Percentiles rank a stretch among this genome's conserved stretches.
These are phyloP conservation scores for Macrostomum lignano DNA, from an alignment of 1,140 invertebrate genomes.

Conservation along the genomic window DNA sequence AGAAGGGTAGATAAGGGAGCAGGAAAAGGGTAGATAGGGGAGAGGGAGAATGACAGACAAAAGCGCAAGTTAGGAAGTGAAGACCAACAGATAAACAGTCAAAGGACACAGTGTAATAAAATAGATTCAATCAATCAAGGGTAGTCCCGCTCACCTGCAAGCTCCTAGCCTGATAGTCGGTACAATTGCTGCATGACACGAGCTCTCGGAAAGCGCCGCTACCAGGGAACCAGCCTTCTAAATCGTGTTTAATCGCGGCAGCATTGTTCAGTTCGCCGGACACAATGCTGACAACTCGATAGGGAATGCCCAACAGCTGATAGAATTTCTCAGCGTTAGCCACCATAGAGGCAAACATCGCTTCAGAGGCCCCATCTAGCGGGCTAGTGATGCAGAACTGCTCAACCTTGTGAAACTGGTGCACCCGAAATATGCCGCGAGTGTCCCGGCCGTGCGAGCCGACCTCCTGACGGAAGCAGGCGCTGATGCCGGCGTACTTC, in stretches of 20 bases:
- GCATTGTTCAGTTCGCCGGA: constrained; percentile 67
- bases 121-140: too few species aligned
- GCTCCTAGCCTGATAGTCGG: constrained; percentile 69
- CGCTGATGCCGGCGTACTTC: constrained; percentile 71
- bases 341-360: constrained; percentile 98
- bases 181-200: constrained; percentile 92
- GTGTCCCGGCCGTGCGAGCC: constrained; percentile 94
- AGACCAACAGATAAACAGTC: too few species aligned
- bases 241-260: constrained; percentile 82
- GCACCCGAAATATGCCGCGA: constrained; percentile 88
- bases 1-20: too few species aligned
- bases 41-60: too few species aligned
- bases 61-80: too few species aligned
- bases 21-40: too few species aligned
- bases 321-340: constrained; percentile 75
- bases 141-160: constrained; percentile 14
- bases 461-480: constrained; percentile 95
- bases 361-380: constrained; percentile 78
- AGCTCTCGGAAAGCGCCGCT: constrained; percentile 71
- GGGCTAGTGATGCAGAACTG: constrained; percentile 93
- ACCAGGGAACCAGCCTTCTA: constrained; percentile 95
- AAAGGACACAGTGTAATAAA: too few species aligned
- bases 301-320: constrained; percentile 59
- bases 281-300: constrained; percentile 87
- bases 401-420: constrained; percentile 98